Evolutionary conservation across 2,888 invertebrate species (phyloP).

Genomic region (Helicoverpa assulta): DNA sequence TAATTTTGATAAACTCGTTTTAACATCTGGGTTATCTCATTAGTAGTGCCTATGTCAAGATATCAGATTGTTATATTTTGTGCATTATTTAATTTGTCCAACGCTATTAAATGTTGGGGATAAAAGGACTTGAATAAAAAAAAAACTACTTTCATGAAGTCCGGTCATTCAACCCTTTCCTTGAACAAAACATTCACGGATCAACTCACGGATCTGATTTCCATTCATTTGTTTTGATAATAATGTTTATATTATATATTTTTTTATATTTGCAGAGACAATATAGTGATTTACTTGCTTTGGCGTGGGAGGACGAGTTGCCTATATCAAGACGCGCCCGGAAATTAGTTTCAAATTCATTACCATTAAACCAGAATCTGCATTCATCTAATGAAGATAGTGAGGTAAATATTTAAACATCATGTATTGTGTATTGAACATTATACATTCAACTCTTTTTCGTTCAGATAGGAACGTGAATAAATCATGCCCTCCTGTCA

Average conservation of each 20-base stretch:
- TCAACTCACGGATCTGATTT: too few relatives aligned
- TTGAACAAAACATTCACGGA: too few relatives aligned
- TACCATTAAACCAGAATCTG: constrained; percentile 89
- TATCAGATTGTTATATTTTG: not conserved
- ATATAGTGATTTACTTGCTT: constrained; percentile 96
- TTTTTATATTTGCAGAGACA: constrained; percentile 91
- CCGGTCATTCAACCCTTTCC: too few relatives aligned
- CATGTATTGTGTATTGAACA: not conserved
- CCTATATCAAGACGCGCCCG: constrained; percentile 91
- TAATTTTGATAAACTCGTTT: constrained; percentile 33
- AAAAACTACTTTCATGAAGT: too few relatives aligned
- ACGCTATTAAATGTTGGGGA: too few relatives aligned
- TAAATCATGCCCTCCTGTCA: too few relatives aligned
- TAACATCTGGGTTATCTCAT: constrained; percentile 35
- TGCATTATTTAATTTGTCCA: too few relatives aligned
- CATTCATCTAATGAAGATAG: constrained; percentile 95
- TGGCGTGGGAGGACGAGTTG: constrained; percentile 97
- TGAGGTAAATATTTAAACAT: constrained; percentile 86
- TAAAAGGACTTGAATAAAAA: too few relatives aligned
- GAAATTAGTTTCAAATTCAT: constrained; percentile 90
- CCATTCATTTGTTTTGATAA: not conserved
- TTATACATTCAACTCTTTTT: too few relatives aligned
- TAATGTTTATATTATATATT: constrained; percentile 17
- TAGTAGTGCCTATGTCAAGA: constrained; percentile 4
- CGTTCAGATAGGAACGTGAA: too few relatives aligned